Base-by-base conservation (phyloP, 2,797 vertebrate species). In the Tapirus indicus region DNA sequence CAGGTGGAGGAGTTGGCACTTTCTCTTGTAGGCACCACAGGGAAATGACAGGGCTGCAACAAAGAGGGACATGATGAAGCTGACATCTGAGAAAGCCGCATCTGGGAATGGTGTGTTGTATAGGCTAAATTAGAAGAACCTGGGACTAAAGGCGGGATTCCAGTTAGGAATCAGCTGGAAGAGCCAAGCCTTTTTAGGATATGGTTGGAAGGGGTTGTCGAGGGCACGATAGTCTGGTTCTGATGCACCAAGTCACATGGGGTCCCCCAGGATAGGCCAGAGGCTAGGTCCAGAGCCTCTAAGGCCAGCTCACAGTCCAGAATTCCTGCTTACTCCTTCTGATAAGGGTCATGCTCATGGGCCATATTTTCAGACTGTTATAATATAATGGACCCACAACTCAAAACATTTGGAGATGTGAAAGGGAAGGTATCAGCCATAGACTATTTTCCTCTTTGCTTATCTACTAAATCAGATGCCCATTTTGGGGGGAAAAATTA, bases 211-310 rank as follows among this genome's bases (percentile, higher is more conserved):
- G 17, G 47, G 32, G 32, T 2, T 25, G 1, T 27, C 5, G 2
- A 6, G 82, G 47, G 27, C 20, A 0, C 35, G 7, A 12, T 1
- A 1, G 23, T 29, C 44, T 21, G 13, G 27, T 29, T 23, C 49
- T 66, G 23, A 58, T 11, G 44, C 9, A 5, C 60, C 1, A 0
- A 7, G 14, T 77, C 41, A 16, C 32, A 0, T 17, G 69, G 38
- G n/a, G 4, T 23, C 41, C 2, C 32, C 41, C 35, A 2, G 0
- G 1, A 32, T 1, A 9, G 60, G 47, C 8, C 27, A 1, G 79
- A 32, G 25, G 2, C 9, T 13, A 2, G 5, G 77, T 62, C 23
- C 9, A 12, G 58, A 38, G 18, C 68, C 54, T 16, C 29, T 49
- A 3, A 16, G 21, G 35, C 41, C 20, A n/a, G 32, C 82, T 62